Conservation (phyloP, 2,797 vertebrate species). For the Chaenodraco wilsoni region DNA sequence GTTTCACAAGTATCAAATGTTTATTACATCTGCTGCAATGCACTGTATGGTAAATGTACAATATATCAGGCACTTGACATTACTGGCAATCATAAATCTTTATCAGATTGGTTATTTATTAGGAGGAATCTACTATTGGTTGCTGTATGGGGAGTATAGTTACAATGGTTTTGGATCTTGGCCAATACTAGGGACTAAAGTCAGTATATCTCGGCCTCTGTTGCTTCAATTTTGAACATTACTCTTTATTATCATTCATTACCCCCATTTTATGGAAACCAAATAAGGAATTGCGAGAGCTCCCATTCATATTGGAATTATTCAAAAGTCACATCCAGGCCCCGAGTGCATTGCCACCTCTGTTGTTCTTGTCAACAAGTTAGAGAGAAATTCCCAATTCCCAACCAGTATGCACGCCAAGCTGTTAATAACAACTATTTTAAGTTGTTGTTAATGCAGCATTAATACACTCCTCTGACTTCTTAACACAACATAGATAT, state of each 20-base stretch:
- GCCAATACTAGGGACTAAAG: neutral
- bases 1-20: constrained; percentile 40
- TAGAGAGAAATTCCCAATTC: neutral
- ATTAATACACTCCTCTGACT: neutral
- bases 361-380: neutral
- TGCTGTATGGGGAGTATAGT: neutral
- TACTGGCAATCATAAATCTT: neutral
- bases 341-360: neutral
- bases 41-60: neutral
- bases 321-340: neutral
- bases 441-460: neutral
- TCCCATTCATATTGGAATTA: neutral
- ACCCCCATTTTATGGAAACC: neutral
- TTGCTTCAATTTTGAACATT: neutral
- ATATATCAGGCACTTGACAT: constrained; percentile 23
- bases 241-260: neutral
- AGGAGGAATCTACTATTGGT: neutral
- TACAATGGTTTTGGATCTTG: neutral
- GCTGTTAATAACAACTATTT: neutral
- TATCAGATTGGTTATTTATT: neutral
- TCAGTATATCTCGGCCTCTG: neutral
- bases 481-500: neutral
- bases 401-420: neutral
- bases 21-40: constrained; percentile 38
- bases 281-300: neutral